Percentiles rank a stretch among this genome's conserved stretches.
Conservation (phyloP, 2,797 vertebrate genomes). For the Urosaurus nigricauda region DNA sequence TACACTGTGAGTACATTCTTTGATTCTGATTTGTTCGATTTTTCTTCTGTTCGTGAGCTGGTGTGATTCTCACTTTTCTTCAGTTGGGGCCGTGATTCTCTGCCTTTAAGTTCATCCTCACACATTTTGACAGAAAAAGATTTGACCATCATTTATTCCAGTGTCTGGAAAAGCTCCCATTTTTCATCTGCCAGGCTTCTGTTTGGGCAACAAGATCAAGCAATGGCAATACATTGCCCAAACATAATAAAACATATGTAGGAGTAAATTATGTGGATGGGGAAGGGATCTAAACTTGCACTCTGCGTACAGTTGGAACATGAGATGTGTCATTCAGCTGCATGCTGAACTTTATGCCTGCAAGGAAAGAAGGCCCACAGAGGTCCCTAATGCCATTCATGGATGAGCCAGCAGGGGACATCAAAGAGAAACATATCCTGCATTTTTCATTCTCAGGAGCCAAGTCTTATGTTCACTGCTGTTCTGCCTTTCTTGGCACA, state of each 20-base stretch:
- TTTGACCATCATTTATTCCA: background rate
- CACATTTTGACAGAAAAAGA: background rate
- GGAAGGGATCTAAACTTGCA: background rate
- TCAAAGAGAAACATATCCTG: slow-evolving; percentile 6
- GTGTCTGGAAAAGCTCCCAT: no score
- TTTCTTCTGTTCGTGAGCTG: background rate
- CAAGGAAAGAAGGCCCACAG: background rate
- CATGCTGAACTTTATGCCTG: slow-evolving; percentile 19
- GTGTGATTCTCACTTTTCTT: background rate
- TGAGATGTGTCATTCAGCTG: slow-evolving; percentile 8
- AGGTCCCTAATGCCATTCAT: slow-evolving; percentile 2
- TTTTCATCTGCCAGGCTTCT: background rate
- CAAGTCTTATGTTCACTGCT: background rate
- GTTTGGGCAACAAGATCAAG: background rate
- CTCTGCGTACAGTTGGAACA: slow-evolving; percentile 44
- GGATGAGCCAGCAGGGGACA: slow-evolving; percentile 36
- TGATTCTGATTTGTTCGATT: background rate
- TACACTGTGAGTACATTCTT: background rate
- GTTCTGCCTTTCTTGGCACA: background rate
- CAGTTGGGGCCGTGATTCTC: background rate
- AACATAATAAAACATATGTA: background rate
- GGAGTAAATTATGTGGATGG: background rate
- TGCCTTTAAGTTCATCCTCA: background rate
- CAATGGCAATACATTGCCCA: background rate
- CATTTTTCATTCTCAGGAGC: slow-evolving; percentile 13